Conservation (phyloP, 2,888 invertebrate genomes). For the Xanthia icteritia region DNA sequence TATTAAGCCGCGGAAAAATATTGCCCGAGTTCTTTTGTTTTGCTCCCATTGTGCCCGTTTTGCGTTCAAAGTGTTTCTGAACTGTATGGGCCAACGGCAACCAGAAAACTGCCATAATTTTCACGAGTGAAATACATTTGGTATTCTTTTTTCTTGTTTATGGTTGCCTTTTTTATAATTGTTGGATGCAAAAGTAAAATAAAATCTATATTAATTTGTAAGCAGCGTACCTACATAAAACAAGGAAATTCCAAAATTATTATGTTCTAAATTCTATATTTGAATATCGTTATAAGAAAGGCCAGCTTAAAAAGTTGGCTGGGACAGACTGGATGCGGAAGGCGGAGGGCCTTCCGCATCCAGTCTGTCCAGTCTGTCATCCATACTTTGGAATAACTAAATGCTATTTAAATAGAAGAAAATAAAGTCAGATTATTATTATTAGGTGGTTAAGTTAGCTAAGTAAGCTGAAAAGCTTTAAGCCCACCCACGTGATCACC, state of each 20-base stretch:
- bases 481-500: too few relatives aligned
- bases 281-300: background rate
- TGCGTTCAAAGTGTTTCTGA: slow-evolving; percentile 54
- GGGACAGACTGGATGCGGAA: background rate
- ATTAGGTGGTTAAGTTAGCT: background rate
- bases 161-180: slow-evolving; percentile 6
- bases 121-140: slow-evolving; percentile 30
- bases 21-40: slow-evolving; percentile 62
- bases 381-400: background rate
- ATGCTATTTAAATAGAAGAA: background rate
- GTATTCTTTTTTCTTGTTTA: slow-evolving; percentile 17
- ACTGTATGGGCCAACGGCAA: slow-evolving; percentile 53
- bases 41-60: slow-evolving; percentile 55
- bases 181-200: background rate
- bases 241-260: background rate
- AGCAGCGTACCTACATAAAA: background rate
- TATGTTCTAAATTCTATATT: background rate
- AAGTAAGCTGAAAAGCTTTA: background rate
- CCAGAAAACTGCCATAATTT: slow-evolving; percentile 47
- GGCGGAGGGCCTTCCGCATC: too few relatives aligned
- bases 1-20: slow-evolving; percentile 62
- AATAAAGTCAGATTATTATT: background rate
- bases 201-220: background rate
- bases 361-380: too few relatives aligned
- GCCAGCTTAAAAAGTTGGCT: background rate